phyloP scores from a whole-genome alignment of 2,113 vertebrate genomes.

The Danio rerio region DNA sequence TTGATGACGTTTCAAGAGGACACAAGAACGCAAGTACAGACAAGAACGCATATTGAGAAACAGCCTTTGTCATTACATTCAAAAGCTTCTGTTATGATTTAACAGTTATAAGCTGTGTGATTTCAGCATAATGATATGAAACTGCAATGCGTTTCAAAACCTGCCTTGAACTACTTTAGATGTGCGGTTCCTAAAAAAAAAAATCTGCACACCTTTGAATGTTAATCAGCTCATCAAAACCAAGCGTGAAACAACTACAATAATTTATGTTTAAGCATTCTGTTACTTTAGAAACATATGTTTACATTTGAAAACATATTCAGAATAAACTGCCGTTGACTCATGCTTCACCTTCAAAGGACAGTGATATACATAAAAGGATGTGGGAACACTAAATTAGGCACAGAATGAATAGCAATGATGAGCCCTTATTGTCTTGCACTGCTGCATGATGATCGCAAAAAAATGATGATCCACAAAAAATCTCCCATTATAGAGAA shows the following conservation, averaged over 20 bases:
- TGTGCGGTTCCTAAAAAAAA: no score
- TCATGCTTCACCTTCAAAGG: neutral
- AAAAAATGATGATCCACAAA: conserved; percentile 23
- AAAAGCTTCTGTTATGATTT: no score
- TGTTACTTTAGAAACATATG: neutral
- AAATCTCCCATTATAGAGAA: conserved; percentile 36
- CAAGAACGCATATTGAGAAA: no score
- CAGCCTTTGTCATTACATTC: no score
- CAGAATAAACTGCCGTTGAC: neutral
- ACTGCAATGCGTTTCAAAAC: no score
- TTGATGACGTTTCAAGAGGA: no score
- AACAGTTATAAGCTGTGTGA: no score
- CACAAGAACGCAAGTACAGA: no score
- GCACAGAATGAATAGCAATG: conserved; percentile 4
- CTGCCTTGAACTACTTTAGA: no score
- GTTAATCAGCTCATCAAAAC: no score
- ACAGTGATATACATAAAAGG: conserved; percentile 8
- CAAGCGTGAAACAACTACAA: neutral
- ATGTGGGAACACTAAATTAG: conserved; percentile 8
- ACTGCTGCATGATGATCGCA: neutral
- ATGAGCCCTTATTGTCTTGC: neutral
- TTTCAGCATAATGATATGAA: no score
- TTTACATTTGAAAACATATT: neutral
- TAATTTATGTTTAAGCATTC: neutral
- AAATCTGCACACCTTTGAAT: no score